Conservation (phyloP, 2,888 invertebrate genomes). For the Steinernema carpocapsae region DNA sequence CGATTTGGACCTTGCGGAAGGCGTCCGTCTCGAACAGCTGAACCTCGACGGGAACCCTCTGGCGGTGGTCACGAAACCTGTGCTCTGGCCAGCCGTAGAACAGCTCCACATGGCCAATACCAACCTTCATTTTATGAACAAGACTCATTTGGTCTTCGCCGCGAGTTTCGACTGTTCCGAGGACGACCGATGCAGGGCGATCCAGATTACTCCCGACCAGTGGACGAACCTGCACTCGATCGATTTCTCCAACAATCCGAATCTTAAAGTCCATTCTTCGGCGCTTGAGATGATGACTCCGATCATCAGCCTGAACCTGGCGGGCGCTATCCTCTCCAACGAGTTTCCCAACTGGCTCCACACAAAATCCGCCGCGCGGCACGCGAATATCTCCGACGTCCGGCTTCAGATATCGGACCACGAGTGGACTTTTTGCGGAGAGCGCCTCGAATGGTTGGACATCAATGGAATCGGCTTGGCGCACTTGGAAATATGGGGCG, state of each 20-base stretch:
- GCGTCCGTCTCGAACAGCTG: constrained; percentile 54
- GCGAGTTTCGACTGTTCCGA: constrained; percentile 40
- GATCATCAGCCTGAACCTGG: constrained; percentile 47
- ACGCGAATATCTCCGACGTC: constrained; percentile 54
- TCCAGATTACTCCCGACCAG: constrained; percentile 37
- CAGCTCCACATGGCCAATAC: constrained; percentile 56
- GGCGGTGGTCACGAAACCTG: constrained; percentile 44
- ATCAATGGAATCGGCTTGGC: constrained; percentile 52
- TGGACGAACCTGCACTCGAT: constrained; percentile 51
- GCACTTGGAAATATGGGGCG: constrained; percentile 45
- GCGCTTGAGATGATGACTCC: constrained; percentile 49
- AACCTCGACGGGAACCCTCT: constrained; percentile 58
- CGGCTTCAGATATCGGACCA: constrained; percentile 41
- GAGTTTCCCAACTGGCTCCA: constrained; percentile 50
- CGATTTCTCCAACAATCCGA: constrained; percentile 53
- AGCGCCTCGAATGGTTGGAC: constrained; percentile 56
- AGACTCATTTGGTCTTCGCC: constrained; percentile 50
- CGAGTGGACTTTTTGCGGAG: constrained; percentile 54
- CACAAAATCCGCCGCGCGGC: constrained; percentile 43
- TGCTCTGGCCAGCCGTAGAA: constrained; percentile 51
- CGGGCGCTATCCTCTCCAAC: constrained; percentile 44
- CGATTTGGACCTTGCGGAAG: constrained; percentile 50
- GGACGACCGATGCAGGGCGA: constrained; percentile 38
- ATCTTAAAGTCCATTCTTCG: constrained; percentile 47
- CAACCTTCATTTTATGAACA: constrained; percentile 51